These are phyloP conservation scores for Phataginus tricuspis DNA, from an alignment of 2,797 vertebrate species.

Conservation along the genomic window DNA sequence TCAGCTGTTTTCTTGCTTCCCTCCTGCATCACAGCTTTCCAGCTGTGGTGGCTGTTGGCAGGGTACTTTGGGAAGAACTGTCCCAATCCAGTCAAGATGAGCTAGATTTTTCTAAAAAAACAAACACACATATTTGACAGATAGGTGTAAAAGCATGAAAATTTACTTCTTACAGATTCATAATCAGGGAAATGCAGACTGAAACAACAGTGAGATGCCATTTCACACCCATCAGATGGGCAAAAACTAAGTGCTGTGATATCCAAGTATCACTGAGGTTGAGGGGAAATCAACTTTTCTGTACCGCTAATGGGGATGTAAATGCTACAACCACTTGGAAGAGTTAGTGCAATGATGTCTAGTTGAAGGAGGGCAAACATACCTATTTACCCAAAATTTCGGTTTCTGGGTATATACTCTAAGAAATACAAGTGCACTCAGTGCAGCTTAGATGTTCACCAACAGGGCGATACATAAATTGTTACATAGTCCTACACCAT, in stretches of 20 bases:
- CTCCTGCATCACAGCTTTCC: slow-evolving; percentile 11
- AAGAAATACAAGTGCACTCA: background rate
- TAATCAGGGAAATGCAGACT: slow-evolving; percentile 40
- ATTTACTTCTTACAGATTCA: slow-evolving; percentile 50
- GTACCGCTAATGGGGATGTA: background rate
- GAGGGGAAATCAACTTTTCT: slow-evolving; percentile 18
- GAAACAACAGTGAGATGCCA: slow-evolving; percentile 26
- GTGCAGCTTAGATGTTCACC: background rate
- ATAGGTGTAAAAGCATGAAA: background rate
- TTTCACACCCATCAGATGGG: slow-evolving; percentile 15
- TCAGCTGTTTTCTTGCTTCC: slow-evolving; percentile 54
- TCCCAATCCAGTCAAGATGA: background rate
- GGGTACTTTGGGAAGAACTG: background rate
- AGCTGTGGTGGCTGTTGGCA: slow-evolving; percentile 19
- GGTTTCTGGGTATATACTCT: background rate
- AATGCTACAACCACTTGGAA: background rate
- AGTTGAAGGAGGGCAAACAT: background rate
- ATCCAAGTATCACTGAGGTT: slow-evolving; percentile 36
- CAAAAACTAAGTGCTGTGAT: slow-evolving; percentile 48
- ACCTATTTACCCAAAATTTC: background rate
- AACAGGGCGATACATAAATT: background rate
- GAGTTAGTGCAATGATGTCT: background rate
- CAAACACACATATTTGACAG: background rate
- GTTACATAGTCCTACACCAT: background rate
- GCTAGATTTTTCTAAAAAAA: slow-evolving; percentile 36